Base-by-base conservation (phyloP, 1,140 invertebrate genomes). In the Solen grandis region DNA sequence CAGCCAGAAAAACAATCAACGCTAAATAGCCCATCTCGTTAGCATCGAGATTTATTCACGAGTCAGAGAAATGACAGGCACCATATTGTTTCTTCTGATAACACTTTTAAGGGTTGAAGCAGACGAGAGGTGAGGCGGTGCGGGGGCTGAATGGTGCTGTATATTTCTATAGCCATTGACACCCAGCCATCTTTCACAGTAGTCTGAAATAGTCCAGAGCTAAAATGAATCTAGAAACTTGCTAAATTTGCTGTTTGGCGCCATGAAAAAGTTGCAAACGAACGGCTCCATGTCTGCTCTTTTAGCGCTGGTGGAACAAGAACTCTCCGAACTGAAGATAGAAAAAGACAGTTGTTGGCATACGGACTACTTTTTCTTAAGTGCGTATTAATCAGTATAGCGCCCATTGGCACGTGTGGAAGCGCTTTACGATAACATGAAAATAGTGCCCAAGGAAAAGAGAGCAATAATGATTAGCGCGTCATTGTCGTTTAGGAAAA, bases 261-360 rank as follows among this genome's bases (percentile, higher is more conserved):
- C 74, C 74, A 76, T 57, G 60, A 66, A 76, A 76, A 76, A 66
- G 50, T 57, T 76, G 62, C 63, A 73, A 60, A 68, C 55, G 70
- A 52, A 54, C 70, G 36, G 46, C 70, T 38, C 46, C 60, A 65
- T 50, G 74, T 65, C 74, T 65, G 74, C 60, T 65, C 19, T 57
- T 65, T 50, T 76, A 60, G 60, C 74, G 54, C 74, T 57, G 57
- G 60, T 41, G 41, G 54, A 46, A 66, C 38, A 41, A 66, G 38
- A 54, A 33, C 62, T 76, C 74, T 66, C 66, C 41, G 35, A 66
- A 76, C 29, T 25, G 74, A 13, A 76, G 74, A 57, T 76, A 65
- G 52, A 54, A 60, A 52, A 41, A 76, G 60, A 76, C 74, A 31
- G 57, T 73, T 70, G 55, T 46, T 73, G 55, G 57, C 57, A 22